Base-by-base conservation (phyloP, 1,140 invertebrate genomes). In the Phymastichus coffea region DNA sequence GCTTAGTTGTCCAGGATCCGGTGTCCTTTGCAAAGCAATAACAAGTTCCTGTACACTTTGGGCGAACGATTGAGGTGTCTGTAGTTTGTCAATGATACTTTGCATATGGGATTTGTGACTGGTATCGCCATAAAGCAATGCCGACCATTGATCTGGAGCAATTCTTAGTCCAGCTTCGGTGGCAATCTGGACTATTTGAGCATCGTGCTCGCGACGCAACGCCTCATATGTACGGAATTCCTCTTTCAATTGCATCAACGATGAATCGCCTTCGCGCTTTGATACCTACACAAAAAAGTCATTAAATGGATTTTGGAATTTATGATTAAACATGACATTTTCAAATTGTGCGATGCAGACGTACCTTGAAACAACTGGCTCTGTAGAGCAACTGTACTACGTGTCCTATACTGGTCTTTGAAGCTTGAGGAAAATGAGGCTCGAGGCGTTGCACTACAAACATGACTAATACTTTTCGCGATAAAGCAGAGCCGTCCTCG, bases 91-190 rank as follows among this genome's bases (percentile, higher is more conserved):
- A 69, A 99, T 97, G 57, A 99, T 99, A 68, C 94, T 97, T 78
- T 99, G 96, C 96, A 99, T 99, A 72, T 98, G 95, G 17, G 94
- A 96, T 75, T 98, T 98, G 71, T 98, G 96, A 15, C 86, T 84
- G 0, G 90, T 89, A 74, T 99, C 97, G 1, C 97, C 97, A 75
- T 99, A 99, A 1, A 99, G 77, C 28, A 99, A 75, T 8, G 95
- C 93, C 7, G 94, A 97, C 97, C 97, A 99, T 73, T 99, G 96
- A 72, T 99, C 97, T 0, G 97, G 97, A 0, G 95, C 94, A 57
- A 99, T 99, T 33, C 96, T 83, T 4, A 99, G 80, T 10, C 97
- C 97, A 15, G 95, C 95, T 80, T 99, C 97, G 0, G 94, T 94
- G 0, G 97, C 97, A 66, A 99, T 99, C 80, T 96, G 93, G 8